phyloP scores from a whole-genome alignment of 2,113 vertebrate genomes.

The Burhinus bistriatus region DNA sequence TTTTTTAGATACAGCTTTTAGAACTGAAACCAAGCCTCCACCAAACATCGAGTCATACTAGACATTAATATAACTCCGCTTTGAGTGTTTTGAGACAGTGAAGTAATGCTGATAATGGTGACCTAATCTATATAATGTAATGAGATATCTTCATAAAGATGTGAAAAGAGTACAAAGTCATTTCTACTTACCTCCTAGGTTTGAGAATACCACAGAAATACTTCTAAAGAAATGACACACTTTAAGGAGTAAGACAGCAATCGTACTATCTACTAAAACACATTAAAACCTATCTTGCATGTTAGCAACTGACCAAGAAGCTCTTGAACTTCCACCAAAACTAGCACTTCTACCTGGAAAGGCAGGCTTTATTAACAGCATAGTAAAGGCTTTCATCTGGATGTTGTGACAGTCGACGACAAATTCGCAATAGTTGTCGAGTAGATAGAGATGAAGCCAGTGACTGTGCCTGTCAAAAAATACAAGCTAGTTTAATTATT shows the following conservation, averaged over 20 bases:
- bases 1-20: not conserved
- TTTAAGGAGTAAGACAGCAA: not conserved
- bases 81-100: not conserved
- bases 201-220: not conserved
- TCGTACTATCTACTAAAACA: not conserved
- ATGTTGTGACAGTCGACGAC: slow-evolving; percentile 86
- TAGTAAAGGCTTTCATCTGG: slow-evolving; percentile 86
- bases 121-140: not conserved
- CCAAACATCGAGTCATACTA: not conserved
- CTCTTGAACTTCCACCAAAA: not conserved
- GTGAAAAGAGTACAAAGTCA: not conserved
- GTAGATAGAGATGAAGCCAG: slow-evolving; percentile 92
- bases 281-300: not conserved
- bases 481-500: slow-evolving; percentile 12
- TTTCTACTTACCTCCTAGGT: not conserved
- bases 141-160: not conserved
- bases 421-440: slow-evolving; percentile 90
- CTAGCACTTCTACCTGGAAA: slow-evolving; percentile 84
- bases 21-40: not conserved
- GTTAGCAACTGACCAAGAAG: not conserved
- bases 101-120: not conserved
- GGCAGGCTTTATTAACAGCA: slow-evolving; percentile 92
- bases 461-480: slow-evolving; percentile 83
- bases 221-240: not conserved
- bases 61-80: not conserved